phyloP scores from a whole-genome alignment of 1,140 invertebrate species.

The Oryzaephilus surinamensis region DNA sequence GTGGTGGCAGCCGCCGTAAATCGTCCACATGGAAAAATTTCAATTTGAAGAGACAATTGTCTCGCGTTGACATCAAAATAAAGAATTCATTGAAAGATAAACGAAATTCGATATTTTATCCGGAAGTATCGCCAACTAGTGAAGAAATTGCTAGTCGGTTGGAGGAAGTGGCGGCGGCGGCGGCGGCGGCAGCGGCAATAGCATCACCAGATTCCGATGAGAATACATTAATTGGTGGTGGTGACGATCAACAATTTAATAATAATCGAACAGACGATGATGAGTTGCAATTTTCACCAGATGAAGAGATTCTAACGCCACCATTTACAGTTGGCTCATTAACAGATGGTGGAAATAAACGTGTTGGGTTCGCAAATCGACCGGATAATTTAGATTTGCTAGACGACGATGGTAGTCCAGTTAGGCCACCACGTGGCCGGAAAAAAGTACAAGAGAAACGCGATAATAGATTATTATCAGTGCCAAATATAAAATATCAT shows the following conservation, averaged over 20 bases:
- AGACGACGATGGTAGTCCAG: conserved; percentile 46
- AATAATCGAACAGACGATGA: conserved; percentile 11
- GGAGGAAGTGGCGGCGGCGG: too few species aligned
- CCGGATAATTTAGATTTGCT: conserved; percentile 55
- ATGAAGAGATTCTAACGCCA: conserved; percentile 10
- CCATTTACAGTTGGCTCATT: conserved; percentile 11
- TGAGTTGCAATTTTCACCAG: conserved; percentile 19
- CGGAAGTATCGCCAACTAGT: conserved; percentile 21
- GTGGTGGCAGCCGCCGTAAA: too few species aligned
- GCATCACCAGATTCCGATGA: conserved; percentile 29
- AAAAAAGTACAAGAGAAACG: conserved; percentile 43
- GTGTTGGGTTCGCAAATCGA: conserved; percentile 27
- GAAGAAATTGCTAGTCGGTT: too few species aligned
- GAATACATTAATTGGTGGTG: conserved; percentile 26
- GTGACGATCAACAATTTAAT: conserved; percentile 17
- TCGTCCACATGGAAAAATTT: conserved; percentile 59
- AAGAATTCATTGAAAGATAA: conserved; percentile 43
- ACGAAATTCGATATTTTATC: conserved; percentile 36
- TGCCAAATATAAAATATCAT: conserved; percentile 65
- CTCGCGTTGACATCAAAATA: conserved; percentile 68
- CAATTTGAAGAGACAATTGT: conserved; percentile 68
- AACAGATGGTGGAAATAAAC: not conserved
- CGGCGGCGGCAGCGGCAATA: too few species aligned
- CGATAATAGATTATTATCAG: conserved; percentile 59
- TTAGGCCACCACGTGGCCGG: conserved; percentile 45